A percentile compares a stretch with the other conserved stretches of the same genome.
Evolutionary conservation across 2,113 vertebrate genomes (phyloP).

Genomic region (Zeus faber): DNA sequence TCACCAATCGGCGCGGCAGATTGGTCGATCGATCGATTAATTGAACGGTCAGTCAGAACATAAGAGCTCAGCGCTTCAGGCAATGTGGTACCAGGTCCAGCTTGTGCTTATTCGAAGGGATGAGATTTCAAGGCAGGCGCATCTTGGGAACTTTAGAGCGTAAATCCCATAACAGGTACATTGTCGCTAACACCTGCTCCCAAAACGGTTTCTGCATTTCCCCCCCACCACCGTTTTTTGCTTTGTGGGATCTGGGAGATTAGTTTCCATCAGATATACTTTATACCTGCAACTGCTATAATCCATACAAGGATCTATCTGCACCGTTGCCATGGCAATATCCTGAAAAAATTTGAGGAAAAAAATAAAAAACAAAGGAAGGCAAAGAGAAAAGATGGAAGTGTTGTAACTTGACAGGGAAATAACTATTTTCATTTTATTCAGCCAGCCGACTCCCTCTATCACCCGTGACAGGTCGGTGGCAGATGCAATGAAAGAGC

Average conservation of each 20-base stretch:
- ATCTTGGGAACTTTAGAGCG: constrained; percentile 18
- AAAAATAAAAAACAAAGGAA: neutral
- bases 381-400: constrained; percentile 22
- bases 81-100: too few relatives aligned
- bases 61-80: too few relatives aligned
- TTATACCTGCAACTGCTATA: constrained; percentile 58
- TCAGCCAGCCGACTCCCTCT: constrained; percentile 60
- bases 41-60: too few relatives aligned
- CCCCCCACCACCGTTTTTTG: constrained; percentile 60
- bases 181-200: too few relatives aligned
- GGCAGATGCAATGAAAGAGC: constrained; percentile 36
- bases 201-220: constrained; percentile 27
- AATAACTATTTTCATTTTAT: constrained; percentile 72
- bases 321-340: constrained; percentile 74
- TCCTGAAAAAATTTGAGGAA: constrained; percentile 18
- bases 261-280: constrained; percentile 52
- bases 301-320: constrained; percentile 50
- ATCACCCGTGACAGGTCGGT: constrained; percentile 45
- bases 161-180: constrained; percentile 58
- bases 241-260: constrained; percentile 68
- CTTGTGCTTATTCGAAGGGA: constrained; percentile 13
- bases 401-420: constrained; percentile 62
- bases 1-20: too few relatives aligned
- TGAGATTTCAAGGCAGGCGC: neutral
- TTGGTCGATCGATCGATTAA: too few relatives aligned